These are phyloP conservation scores for human (Homo sapiens) DNA, from an alignment of 2,113 vertebrate genomes.

Conservation along the genomic window GRCh38 chr2:189443001-189443500, in stretches of 20 bases:
- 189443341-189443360: neutral
- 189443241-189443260: neutral
- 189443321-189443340: neutral
- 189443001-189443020: neutral
- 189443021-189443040: neutral
- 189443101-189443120: neutral
- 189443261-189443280: neutral
- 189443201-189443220: neutral
- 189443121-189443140: neutral
- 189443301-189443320: neutral
- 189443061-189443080: neutral
- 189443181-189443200: neutral
- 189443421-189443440: neutral
- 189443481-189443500: no score
- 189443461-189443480: neutral
- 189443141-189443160: neutral
- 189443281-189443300: neutral
- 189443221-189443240: neutral
- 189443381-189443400: neutral
- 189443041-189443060: neutral
- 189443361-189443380: neutral
- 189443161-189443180: neutral
- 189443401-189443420: neutral
- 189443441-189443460: neutral
- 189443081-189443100: neutral